These are phyloP conservation scores for Mustela lutreola DNA, from an alignment of 2,113 vertebrate species.

Conservation along the genomic window DNA sequence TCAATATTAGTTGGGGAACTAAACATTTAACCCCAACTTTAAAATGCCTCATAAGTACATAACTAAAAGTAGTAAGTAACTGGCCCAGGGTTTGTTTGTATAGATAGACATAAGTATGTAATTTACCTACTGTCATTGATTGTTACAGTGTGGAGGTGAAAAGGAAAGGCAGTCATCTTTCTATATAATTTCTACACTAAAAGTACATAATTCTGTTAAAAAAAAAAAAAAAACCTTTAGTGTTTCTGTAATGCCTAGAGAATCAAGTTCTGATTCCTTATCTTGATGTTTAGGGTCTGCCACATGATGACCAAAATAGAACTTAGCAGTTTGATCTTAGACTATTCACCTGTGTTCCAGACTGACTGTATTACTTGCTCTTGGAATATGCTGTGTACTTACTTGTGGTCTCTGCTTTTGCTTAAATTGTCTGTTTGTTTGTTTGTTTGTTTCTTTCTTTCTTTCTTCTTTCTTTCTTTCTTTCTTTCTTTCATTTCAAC, in stretches of 20 bases:
- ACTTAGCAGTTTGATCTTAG: not conserved
- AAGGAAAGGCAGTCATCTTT: not conserved
- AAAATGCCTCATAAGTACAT: constrained; percentile 14
- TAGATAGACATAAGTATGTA: not conserved
- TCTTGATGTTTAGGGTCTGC: not conserved
- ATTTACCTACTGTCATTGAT: not conserved
- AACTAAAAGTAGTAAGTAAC: not conserved
- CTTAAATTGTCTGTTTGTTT: not conserved
- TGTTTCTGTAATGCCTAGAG: not conserved
- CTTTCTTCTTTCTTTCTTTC: no score
- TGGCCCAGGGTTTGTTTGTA: not conserved
- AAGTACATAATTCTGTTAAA: not conserved
- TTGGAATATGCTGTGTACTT: not conserved
- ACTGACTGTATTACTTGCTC: not conserved
- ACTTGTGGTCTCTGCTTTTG: not conserved
- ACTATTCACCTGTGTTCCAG: not conserved
- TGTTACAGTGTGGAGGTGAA: not conserved
- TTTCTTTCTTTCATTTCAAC: no score
- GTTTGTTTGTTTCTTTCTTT: no score
- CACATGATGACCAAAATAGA: not conserved
- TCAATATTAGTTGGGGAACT: not conserved
- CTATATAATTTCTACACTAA: not conserved
- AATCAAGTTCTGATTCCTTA: constrained; percentile 24
- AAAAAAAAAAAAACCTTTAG: not conserved
- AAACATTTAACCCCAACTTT: not conserved